These are phyloP conservation scores for Gasterosteus nipponicus DNA, from an alignment of 2,113 vertebrate species.

Conservation along the genomic window DNA sequence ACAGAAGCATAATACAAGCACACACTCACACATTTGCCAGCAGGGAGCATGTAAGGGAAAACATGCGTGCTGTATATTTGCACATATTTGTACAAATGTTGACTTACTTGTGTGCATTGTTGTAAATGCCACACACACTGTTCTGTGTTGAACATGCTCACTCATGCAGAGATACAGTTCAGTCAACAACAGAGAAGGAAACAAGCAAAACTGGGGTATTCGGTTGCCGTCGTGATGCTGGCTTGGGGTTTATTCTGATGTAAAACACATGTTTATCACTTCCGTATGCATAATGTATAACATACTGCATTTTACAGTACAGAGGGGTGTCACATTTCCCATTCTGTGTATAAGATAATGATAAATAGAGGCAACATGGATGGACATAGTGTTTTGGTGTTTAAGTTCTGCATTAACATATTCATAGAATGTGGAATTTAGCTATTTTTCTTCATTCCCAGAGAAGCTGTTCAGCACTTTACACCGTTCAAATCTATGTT, in stretches of 20 bases:
- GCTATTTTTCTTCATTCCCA: background rate
- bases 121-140: background rate
- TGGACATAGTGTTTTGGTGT: constrained; percentile 18
- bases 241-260: constrained; percentile 10
- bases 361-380: constrained; percentile 7
- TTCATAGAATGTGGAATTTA: constrained; percentile 27
- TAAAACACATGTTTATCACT: constrained; percentile 26
- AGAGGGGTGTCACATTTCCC: constrained; percentile 2
- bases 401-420: background rate
- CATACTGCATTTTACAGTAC: background rate
- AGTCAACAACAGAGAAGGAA: background rate
- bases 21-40: background rate
- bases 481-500: constrained; percentile 32
- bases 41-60: background rate
- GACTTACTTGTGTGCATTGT: background rate
- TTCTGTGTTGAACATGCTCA: background rate
- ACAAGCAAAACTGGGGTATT: background rate
- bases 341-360: constrained; percentile 25
- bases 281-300: constrained; percentile 39
- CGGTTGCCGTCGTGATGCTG: constrained; percentile 4
- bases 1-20: background rate
- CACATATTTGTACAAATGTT: background rate
- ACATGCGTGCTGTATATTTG: background rate
- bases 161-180: background rate
- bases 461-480: constrained; percentile 29